Base-by-base conservation (phyloP, 1,140 invertebrate species). In the Panagrolaimus sp. region DNA sequence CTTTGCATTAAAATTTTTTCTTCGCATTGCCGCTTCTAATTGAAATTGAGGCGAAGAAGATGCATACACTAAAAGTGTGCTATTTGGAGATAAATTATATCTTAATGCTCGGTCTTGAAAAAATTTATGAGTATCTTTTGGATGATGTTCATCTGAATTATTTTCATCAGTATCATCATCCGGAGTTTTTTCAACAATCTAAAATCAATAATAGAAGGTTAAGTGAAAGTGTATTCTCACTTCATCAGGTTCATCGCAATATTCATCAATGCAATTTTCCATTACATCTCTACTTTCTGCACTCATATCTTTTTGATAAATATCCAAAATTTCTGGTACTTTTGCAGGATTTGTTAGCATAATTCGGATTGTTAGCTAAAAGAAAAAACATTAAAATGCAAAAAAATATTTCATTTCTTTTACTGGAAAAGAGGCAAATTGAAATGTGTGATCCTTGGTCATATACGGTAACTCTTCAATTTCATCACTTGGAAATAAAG, bases 301-400 rank as follows among this genome's bases (percentile, higher is more conserved):
- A 16, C 51, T 57, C n/a, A 57, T 9, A 57, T 57, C 51, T 57
- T 57, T 57, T 57, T 57, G 51, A 57, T 20, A 57, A 16, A 57
- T 57, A 27, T 57, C 51, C 4, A 57, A 57, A 57, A 57, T 57
- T 57, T 57, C 51, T 1, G 51, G 51, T 25, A 57, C 27, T 57
- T 57, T 57, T 20, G 20, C 51, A 16, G 51, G 51, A 25, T 57
- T 57, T 57, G 51, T 27, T 8, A 57, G 51, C 51, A 57, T 57
- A 1, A 57, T 20, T 25, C 51, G 51, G 0, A 57, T 27, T 16
- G 51, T 57, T 1, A 57, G 20, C 51, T 57, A 27, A 20, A 57
- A 57, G n/a, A n/a, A n/a, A 9, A 16, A 20, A 11, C 2, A 11
- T 51, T 8, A 25, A 7, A 20, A 25, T 23, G 8, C 0, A 57